Base-by-base conservation (phyloP, 2,888 invertebrate species). In the Entomobrya proxima region DNA sequence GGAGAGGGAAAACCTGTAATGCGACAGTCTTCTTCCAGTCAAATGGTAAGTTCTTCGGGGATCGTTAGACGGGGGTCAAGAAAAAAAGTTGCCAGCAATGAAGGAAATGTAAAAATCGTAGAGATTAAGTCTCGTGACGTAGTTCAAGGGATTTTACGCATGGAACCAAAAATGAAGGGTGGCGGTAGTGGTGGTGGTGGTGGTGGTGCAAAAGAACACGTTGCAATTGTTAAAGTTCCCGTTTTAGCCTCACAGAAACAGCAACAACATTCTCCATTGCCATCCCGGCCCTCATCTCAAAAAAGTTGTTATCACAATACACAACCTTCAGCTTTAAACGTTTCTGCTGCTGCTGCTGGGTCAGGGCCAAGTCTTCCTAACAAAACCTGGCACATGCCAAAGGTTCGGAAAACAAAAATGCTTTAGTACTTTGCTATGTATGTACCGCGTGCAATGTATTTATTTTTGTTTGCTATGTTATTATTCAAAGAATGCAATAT, bases 71-170 rank as follows among this genome's bases (percentile, higher is more conserved):
- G 85, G 9, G 58, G 58, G 82, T 85, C 82, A 18, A 78, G 74
- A 74, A 85, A 82, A 47, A 81, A 81, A 35, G 67, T 78, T 27
- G 74, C 85, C 64, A 82, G 76, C 47, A 86, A 83, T 85, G 87
- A 88, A 52, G 88, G 89, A 75, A 90, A 90, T 87, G 89, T 90
- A n/a, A 89, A 90, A 84, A 90, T 90, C 64, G 95, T 95, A 15
- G 95, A 94, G 90, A 94, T 96, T 0, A 94, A 93, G 88, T 95
- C 94, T 90, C 94, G 93, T 91, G 95, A 95, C 91, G 94, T 96
- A 74, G 92, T 94, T 0, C 94, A 95, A 91, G 94, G 94, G 18
- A 93, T 94, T 85, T 94, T 95, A 88, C 92, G 93, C 5, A 92
- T 91, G 83, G 91, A 91, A 82, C 91, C 91, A 27, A 90, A 88